Evolutionary conservation across 2,797 vertebrate genomes (phyloP).

Genomic region (Oreochromis mossambicus): DNA sequence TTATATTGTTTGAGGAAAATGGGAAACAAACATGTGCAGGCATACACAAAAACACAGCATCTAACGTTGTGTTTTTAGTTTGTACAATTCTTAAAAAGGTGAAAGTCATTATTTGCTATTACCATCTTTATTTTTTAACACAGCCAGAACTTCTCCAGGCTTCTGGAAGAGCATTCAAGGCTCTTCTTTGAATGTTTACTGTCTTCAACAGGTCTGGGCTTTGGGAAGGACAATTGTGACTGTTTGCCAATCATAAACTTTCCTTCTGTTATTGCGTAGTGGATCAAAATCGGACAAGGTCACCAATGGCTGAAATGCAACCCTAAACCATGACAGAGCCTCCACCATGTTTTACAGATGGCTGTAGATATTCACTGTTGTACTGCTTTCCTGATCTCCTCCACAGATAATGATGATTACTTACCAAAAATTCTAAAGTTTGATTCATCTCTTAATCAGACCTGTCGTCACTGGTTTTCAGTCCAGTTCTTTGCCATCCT

Average conservation of each 20-base stretch:
- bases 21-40: neutral
- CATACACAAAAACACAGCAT: neutral
- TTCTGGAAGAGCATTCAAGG: neutral
- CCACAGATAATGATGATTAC: neutral
- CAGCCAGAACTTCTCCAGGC: neutral
- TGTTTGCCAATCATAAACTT: neutral
- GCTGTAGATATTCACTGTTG: neutral
- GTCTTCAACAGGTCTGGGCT: neutral
- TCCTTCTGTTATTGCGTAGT: neutral
- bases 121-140: neutral
- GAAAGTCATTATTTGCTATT: neutral
- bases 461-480: neutral
- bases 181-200: neutral
- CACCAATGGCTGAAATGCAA: neutral
- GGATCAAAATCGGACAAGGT: neutral
- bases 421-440: neutral
- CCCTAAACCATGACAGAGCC: neutral
- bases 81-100: neutral
- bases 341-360: neutral
- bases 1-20: neutral
- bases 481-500: neutral
- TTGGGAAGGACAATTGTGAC: neutral
- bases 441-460: neutral
- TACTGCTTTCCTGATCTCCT: neutral
- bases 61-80: neutral